phyloP scores from a whole-genome alignment of 2,888 invertebrate species.

The Chloroclysta siterata region DNA sequence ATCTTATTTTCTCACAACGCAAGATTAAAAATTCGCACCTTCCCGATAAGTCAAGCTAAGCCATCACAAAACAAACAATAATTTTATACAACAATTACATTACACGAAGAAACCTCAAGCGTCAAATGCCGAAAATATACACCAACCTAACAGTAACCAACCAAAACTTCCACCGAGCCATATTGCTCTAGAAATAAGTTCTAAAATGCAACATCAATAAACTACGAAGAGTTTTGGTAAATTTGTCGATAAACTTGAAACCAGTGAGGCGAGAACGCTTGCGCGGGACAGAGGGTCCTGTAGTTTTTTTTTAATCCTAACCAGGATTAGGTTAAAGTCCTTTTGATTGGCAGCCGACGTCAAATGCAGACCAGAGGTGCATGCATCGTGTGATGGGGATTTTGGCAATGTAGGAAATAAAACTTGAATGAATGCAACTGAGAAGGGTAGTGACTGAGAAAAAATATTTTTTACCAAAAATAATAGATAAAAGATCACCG shows the following conservation, averaged over 20 bases:
- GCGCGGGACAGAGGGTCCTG: constrained; percentile 76
- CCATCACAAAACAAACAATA: constrained; percentile 73
- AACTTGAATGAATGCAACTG: constrained; percentile 17
- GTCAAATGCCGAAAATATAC: constrained; percentile 66
- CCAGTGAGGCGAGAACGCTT: constrained; percentile 80
- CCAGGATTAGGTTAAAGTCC: constrained; percentile 82
- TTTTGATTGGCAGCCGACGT: constrained; percentile 84
- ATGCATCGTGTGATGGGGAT: constrained; percentile 43
- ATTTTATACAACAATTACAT: constrained; percentile 78
- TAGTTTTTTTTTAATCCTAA: constrained; percentile 80
- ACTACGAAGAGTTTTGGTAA: background rate
- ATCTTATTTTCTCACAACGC: constrained; percentile 35
- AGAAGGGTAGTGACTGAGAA: background rate
- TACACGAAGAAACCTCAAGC: constrained; percentile 78
- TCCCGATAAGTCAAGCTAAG: constrained; percentile 58
- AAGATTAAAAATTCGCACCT: constrained; percentile 56
- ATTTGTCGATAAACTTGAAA: constrained; percentile 44
- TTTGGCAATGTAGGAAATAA: constrained; percentile 41
- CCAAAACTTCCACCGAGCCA: constrained; percentile 8
- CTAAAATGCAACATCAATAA: constrained; percentile 34
- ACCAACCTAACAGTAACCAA: constrained; percentile 23
- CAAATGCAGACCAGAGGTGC: constrained; percentile 68
- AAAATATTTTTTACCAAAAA: background rate
- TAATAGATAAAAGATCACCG: background rate
- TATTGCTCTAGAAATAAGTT: constrained; percentile 36